Conservation (phyloP, 2,888 invertebrate genomes). For the Drosophila merina region DNA sequence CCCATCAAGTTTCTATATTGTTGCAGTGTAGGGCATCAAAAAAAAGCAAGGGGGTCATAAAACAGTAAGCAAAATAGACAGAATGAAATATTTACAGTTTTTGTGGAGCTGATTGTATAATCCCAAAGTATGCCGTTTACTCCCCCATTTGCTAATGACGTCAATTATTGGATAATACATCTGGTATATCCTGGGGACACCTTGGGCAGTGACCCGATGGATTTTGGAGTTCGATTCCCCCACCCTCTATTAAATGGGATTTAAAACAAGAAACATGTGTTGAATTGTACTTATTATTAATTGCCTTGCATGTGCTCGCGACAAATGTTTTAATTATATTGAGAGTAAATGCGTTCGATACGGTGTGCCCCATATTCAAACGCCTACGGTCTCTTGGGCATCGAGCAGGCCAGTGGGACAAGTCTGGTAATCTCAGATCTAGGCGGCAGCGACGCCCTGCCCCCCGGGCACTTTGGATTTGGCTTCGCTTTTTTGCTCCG, state of each 20-base stretch:
- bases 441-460: constrained; percentile 5
- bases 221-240: neutral
- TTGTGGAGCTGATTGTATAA: constrained; percentile 1
- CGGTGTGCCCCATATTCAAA: constrained; percentile 55
- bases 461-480: constrained; percentile 6
- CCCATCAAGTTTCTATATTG: constrained; percentile 34
- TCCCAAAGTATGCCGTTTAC: constrained; percentile 1
- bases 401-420: constrained; percentile 47
- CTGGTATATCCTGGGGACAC: too few relatives aligned
- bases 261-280: constrained; percentile 25
- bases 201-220: neutral
- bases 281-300: constrained; percentile 36
- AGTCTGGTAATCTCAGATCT: constrained; percentile 45
- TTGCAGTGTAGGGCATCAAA: constrained; percentile 28
- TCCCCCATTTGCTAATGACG: constrained; percentile 1
- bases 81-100: constrained; percentile 13
- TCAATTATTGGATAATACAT: neutral
- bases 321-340: constrained; percentile 49
- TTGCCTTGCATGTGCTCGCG: constrained; percentile 25
- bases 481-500: neutral
- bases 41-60: constrained; percentile 28
- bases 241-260: neutral
- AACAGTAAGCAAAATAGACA: constrained; percentile 18
- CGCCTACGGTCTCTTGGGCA: constrained; percentile 60
- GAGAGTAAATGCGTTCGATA: constrained; percentile 44